Base-by-base conservation (phyloP, 1,140 invertebrate species). In the Drosophila serrata region DNA sequence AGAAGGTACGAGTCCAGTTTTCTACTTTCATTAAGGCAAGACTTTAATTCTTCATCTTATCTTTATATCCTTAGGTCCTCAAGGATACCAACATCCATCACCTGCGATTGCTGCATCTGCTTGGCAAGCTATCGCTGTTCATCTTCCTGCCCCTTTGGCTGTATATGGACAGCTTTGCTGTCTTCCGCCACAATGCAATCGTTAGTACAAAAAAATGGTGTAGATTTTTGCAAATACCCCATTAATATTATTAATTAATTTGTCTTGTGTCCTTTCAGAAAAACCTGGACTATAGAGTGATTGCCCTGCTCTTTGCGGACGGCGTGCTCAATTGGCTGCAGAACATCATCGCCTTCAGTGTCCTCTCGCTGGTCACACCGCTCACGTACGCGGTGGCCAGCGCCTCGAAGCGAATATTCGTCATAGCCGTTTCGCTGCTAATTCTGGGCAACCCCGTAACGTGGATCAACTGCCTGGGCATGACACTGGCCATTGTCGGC, bases 341-440 rank as follows among this genome's bases (percentile, higher is more conserved):
- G 93, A 99, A 99, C 91, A 96, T 99, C 59, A 95, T 99, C 24
- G 98, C 98, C 0, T 99, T 99, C 93, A 98, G 97, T 65, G 96
- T 99, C 27, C 94, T 99, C 63, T 96, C 96, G 24, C 93, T 98
- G 61, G 97, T 99, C 2, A 96, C 98, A 15, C 98, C 98, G 17
- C 94, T 99, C 24, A 98, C 98, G 0, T 99, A 99, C 93, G 97
- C 98, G 0, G 98, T 99, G 22, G 97, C 98, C 15, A 99, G 97
- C 93, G 97, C 98, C 13, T 97, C 97, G n/a, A 99, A 99, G 93
- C 94, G 98, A 79, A 97, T 99, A 73, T 97, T 97, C 67, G 97
- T 99, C 19, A 99, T 99, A 81, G 95, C 95, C 22, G 95, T 97
- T 24, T 99, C 98, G 7, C 94, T 99, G 60, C 93, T 99, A 42